Evolutionary conservation across 2,113 vertebrate genomes (phyloP).

Genomic region (Tringa solitaria): DNA sequence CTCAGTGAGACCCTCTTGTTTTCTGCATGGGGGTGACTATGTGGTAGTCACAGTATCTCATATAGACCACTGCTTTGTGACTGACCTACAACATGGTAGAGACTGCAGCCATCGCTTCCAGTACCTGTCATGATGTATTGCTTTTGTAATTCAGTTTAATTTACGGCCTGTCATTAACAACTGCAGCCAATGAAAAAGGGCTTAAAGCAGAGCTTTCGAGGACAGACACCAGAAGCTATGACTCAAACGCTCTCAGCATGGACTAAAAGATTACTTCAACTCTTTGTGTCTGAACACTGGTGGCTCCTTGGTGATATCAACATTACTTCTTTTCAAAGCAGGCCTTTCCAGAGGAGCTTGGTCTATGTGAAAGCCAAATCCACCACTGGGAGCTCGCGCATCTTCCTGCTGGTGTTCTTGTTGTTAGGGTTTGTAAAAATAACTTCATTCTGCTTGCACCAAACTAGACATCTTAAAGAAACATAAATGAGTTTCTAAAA

Average conservation of each 20-base stretch:
- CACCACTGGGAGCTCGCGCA: rapidly evolving
- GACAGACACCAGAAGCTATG: background rate
- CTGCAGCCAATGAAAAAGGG: background rate
- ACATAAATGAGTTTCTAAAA: background rate
- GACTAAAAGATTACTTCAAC: background rate
- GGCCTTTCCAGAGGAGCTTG: background rate
- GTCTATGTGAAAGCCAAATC: background rate
- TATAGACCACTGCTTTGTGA: background rate
- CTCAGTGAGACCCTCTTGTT: background rate
- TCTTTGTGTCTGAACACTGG: rapidly evolving
- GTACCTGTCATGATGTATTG: background rate
- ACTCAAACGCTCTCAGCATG: background rate
- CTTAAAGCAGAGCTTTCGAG: background rate
- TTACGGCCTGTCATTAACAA: background rate
- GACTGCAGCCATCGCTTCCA: background rate
- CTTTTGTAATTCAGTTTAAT: background rate
- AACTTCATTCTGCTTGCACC: background rate
- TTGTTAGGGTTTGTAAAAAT: background rate
- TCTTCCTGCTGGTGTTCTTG: background rate
- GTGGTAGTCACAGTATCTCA: background rate
- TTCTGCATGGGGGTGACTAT: background rate
- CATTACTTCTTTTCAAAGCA: background rate
- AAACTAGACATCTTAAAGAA: background rate
- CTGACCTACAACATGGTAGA: background rate
- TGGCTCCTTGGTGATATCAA: background rate